A percentile compares a stretch with the other conserved stretches of the same genome.
Evolutionary conservation across 1,140 invertebrate species (phyloP).

Genomic region (Drosophila bipectinata): DNA sequence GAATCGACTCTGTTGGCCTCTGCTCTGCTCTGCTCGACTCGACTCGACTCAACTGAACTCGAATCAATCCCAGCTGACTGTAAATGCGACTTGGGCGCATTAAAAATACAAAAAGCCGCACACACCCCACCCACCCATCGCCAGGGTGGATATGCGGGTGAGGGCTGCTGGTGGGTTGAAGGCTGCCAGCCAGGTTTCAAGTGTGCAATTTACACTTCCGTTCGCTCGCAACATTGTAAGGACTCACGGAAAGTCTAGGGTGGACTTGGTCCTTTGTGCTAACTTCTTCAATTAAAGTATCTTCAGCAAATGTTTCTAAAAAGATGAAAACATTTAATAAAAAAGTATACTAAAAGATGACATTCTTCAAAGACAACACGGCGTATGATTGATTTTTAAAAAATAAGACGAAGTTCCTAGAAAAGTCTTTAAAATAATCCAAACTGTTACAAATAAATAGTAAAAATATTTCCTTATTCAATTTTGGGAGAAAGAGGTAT

Average conservation of each 20-base stretch:
- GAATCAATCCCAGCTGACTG: constrained; percentile 73
- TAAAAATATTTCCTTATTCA: too few species aligned
- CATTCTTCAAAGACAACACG: background rate
- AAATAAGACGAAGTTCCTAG: background rate
- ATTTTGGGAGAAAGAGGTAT: too few species aligned
- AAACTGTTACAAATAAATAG: too few species aligned
- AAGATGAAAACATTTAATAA: too few species aligned
- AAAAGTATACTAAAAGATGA: too few species aligned
- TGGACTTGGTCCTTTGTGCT: background rate
- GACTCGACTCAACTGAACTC: background rate
- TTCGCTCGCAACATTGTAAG: constrained; percentile 53
- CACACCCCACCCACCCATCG: constrained; percentile 9
- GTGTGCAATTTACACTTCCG: constrained; percentile 77
- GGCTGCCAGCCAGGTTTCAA: constrained; percentile 56
- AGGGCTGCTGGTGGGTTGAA: constrained; percentile 7
- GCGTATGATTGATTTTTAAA: background rate
- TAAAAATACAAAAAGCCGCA: constrained; percentile 42
- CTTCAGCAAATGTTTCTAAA: too few species aligned
- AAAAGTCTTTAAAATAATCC: background rate
- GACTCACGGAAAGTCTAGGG: constrained; percentile 21
- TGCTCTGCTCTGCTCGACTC: too few species aligned
- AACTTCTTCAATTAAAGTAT: background rate
- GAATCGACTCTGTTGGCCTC: too few species aligned
- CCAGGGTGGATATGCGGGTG: background rate
- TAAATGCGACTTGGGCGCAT: constrained; percentile 45